Evolutionary conservation across 1,140 invertebrate species (phyloP).

Genomic region (Heliconius eleuchia): DNA sequence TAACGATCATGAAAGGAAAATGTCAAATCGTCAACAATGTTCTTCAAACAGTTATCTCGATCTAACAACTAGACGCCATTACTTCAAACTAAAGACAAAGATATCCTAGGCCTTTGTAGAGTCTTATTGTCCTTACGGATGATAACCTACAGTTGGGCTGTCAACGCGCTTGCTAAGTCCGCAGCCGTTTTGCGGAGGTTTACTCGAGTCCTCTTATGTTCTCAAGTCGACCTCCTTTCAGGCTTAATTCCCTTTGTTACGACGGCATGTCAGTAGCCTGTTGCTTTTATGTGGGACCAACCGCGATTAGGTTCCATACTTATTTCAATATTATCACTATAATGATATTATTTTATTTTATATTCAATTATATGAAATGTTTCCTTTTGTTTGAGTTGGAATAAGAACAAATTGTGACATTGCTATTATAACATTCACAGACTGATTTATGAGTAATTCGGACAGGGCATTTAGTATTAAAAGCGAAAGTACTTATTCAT

Average conservation of each 20-base stretch:
- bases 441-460: not conserved
- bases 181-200: constrained; percentile 25
- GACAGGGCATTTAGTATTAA: not conserved
- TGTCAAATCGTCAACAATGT: not conserved
- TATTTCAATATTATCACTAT: constrained; percentile 2
- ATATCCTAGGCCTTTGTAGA: not conserved
- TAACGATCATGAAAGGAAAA: too few relatives aligned
- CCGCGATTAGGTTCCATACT: constrained; percentile 18
- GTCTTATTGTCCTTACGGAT: not conserved
- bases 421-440: not conserved
- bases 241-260: constrained; percentile 37
- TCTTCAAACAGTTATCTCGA: not conserved
- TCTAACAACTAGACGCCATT: not conserved
- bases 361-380: constrained; percentile 4
- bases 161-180: constrained; percentile 25
- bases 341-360: not conserved
- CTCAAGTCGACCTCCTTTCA: constrained; percentile 34
- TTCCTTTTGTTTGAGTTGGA: not conserved
- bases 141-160: not conserved
- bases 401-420: not conserved
- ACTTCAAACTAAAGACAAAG: not conserved
- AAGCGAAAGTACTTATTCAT: constrained; percentile 18
- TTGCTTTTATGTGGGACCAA: constrained; percentile 26
- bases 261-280: constrained; percentile 24
- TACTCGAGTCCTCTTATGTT: constrained; percentile 26